These are phyloP conservation scores for Sarcophaga carnaria DNA, from an alignment of 2,888 invertebrate genomes.

Conservation along the genomic window DNA sequence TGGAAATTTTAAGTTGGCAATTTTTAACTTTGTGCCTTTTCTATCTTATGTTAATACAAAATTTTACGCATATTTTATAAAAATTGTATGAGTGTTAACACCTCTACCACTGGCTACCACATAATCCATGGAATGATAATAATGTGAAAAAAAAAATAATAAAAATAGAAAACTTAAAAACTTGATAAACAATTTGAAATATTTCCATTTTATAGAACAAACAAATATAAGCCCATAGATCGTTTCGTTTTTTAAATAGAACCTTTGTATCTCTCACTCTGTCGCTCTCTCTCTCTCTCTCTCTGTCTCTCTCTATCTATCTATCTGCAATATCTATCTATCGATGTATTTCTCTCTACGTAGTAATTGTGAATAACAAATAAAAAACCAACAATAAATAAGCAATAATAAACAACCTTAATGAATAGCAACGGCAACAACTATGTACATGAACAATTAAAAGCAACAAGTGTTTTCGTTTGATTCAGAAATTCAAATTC, in stretches of 20 bases:
- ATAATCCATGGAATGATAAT: neutral
- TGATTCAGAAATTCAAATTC: slow-evolving; percentile 43
- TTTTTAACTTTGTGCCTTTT: slow-evolving; percentile 72
- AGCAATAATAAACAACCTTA: neutral
- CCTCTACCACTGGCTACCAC: neutral
- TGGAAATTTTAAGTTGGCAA: slow-evolving; percentile 73
- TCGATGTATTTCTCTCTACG: neutral
- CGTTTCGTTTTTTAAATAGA: slow-evolving; percentile 39
- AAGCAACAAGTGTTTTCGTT: slow-evolving; percentile 54
- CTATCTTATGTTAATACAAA: slow-evolving; percentile 72
- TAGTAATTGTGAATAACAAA: neutral
- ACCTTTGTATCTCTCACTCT: slow-evolving; percentile 1
- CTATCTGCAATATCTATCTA: neutral
- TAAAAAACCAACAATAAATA: neutral
- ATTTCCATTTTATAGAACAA: slow-evolving; percentile 17
- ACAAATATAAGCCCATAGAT: slow-evolving; percentile 39
- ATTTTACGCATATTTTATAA: slow-evolving; percentile 66
- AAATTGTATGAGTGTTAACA: slow-evolving; percentile 43
- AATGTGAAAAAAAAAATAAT: slow-evolving; percentile 5
- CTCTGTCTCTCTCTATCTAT: neutral
- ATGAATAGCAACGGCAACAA: slow-evolving; percentile 17
- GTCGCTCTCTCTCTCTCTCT: neutral
- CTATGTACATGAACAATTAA: slow-evolving; percentile 14
- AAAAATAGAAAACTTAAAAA: slow-evolving; percentile 6
- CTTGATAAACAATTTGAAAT: slow-evolving; percentile 12